phyloP scores from a whole-genome alignment of 2,888 invertebrate genomes.

The Choristoneura rosaceana region DNA sequence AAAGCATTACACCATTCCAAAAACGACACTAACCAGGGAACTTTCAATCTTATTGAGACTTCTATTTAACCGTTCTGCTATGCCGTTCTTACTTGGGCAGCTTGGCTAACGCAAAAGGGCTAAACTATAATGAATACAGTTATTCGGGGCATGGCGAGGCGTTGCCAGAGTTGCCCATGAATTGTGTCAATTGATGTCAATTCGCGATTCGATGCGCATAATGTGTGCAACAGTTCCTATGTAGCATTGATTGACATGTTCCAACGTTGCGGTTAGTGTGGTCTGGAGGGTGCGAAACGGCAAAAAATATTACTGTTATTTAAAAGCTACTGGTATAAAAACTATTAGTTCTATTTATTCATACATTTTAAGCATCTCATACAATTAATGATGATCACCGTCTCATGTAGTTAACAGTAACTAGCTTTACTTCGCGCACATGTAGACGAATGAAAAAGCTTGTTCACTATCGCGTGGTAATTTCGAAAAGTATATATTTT shows the following conservation, averaged over 20 bases:
- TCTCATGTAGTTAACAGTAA: too few relatives aligned
- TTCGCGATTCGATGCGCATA: constrained; percentile 64
- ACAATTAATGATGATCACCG: too few relatives aligned
- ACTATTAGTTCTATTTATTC: background rate
- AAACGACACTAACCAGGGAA: background rate
- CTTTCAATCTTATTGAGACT: background rate
- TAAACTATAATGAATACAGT: constrained; percentile 53
- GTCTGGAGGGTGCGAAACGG: constrained; percentile 6
- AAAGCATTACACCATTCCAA: constrained; percentile 3
- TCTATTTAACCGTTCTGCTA: background rate
- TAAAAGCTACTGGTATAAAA: background rate
- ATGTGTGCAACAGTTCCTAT: constrained; percentile 13
- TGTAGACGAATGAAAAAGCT: too few relatives aligned
- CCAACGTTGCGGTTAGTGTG: constrained; percentile 44
- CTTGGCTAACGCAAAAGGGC: constrained; percentile 35
- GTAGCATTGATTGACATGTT: constrained; percentile 55
- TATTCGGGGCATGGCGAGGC: constrained; percentile 49
- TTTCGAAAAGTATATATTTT: too few relatives aligned
- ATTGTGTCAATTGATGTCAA: constrained; percentile 65
- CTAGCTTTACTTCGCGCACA: too few relatives aligned
- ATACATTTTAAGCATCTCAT: too few relatives aligned
- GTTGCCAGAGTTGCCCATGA: constrained; percentile 59
- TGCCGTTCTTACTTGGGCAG: background rate
- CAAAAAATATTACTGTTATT: background rate
- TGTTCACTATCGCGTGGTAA: too few relatives aligned